These are phyloP conservation scores for Trogon melanurus DNA, from an alignment of 2,113 vertebrate species.

Conservation along the genomic window DNA sequence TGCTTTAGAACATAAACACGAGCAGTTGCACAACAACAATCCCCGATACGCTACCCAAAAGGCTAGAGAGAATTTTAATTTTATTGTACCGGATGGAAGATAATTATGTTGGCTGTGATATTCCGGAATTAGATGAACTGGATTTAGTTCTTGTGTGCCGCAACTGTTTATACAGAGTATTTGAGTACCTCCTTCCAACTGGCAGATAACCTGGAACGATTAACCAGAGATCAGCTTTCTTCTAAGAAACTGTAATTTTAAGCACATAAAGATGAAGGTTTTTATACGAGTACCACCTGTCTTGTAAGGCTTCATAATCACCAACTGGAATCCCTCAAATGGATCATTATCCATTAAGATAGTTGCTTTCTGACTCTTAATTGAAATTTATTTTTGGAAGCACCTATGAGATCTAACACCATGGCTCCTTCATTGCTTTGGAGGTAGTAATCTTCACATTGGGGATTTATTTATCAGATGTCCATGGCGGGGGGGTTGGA, in stretches of 20 bases:
- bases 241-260: not conserved
- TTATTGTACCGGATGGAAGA: constrained; percentile 51
- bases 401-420: not conserved
- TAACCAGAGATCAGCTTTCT: not conserved
- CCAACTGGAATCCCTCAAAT: not conserved
- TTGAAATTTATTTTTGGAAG: not conserved
- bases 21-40: not conserved
- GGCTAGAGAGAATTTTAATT: not conserved
- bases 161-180: constrained; percentile 48
- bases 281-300: not conserved
- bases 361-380: not conserved
- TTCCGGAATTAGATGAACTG: constrained; percentile 38
- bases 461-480: not conserved
- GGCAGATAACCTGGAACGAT: constrained; percentile 50
- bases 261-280: not conserved
- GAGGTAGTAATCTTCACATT: not conserved
- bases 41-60: not conserved
- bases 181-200: constrained; percentile 48
- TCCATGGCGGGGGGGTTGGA: no score
- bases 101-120: constrained; percentile 18
- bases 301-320: not conserved
- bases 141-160: constrained; percentile 38
- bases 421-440: not conserved
- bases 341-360: not conserved
- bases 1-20: not conserved